A percentile compares a stretch with the other conserved stretches of the same genome.
These are phyloP conservation scores for Pristionchus fissidentatus DNA, from an alignment of 2,888 invertebrate genomes.

Conservation along the genomic window DNA sequence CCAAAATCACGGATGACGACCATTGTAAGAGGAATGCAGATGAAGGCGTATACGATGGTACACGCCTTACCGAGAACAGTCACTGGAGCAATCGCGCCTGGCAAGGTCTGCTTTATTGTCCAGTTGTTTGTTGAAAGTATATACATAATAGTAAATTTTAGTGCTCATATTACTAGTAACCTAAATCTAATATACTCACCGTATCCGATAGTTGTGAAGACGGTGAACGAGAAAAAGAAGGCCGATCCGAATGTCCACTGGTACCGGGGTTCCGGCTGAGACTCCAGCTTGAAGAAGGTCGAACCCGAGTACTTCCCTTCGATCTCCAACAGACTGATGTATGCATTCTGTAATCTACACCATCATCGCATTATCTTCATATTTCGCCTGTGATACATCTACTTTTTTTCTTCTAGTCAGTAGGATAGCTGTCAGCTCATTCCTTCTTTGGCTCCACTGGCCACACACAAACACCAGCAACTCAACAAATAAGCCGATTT, in stretches of 20 bases:
- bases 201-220: conserved; percentile 65
- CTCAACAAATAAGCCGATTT: too few species aligned
- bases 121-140: neutral
- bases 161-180: neutral
- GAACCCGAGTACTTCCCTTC: conserved; percentile 60
- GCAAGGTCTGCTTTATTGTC: neutral
- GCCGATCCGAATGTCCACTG: conserved; percentile 63
- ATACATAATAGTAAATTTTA: neutral
- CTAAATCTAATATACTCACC: conserved; percentile 51
- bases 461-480: neutral
- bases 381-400: neutral
- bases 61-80: conserved; percentile 56
- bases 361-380: conserved; percentile 1
- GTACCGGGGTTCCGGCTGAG: conserved; percentile 52
- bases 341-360: conserved; percentile 54
- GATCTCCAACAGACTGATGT: conserved; percentile 57
- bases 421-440: neutral
- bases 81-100: conserved; percentile 56
- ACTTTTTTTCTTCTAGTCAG: neutral
- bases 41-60: conserved; percentile 59
- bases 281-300: conserved; percentile 60
- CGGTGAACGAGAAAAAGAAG: conserved; percentile 62
- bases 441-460: neutral
- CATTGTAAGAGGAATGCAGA: conserved; percentile 61
- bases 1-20: conserved; percentile 64